These are phyloP conservation scores for Myotis brandtii DNA, from an alignment of 2,113 vertebrate species.

Conservation along the genomic window DNA sequence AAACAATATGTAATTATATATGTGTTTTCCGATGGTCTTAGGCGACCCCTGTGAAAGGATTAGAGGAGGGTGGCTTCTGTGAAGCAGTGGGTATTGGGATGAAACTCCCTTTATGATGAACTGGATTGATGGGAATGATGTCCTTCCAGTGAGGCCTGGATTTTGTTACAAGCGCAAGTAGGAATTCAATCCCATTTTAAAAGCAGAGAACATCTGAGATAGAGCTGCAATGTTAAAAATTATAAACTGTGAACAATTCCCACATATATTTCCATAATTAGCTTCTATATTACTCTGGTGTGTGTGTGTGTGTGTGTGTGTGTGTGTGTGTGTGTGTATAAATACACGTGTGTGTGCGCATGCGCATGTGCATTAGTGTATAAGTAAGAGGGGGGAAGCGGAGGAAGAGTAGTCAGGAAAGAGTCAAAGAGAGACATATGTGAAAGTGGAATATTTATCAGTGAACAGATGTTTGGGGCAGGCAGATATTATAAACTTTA, in stretches of 20 bases:
- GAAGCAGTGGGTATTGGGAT: neutral
- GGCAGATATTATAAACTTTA: neutral
- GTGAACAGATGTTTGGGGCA: neutral
- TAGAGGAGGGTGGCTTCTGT: neutral
- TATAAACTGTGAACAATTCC: neutral
- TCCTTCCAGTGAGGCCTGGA: neutral
- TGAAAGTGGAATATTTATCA: neutral
- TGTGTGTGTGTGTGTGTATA: neutral
- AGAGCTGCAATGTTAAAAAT: constrained; percentile 26
- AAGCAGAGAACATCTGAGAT: neutral
- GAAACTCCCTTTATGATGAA: neutral
- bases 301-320: no score
- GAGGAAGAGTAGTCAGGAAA: neutral
- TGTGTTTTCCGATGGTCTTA: no score
- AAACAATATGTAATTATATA: no score
- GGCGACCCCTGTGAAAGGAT: no score
- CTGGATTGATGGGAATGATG: neutral
- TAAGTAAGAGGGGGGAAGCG: neutral
- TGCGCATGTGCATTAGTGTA: neutral
- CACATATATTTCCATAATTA: neutral
- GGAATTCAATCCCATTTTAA: neutral
- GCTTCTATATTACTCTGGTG: neutral
- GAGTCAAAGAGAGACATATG: neutral
- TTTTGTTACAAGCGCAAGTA: neutral
- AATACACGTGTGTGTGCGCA: neutral